Evolutionary conservation across 37 sponge, comb jelly and placozoan species (phyloP).

Genomic region (Oopsacas minuta): DNA sequence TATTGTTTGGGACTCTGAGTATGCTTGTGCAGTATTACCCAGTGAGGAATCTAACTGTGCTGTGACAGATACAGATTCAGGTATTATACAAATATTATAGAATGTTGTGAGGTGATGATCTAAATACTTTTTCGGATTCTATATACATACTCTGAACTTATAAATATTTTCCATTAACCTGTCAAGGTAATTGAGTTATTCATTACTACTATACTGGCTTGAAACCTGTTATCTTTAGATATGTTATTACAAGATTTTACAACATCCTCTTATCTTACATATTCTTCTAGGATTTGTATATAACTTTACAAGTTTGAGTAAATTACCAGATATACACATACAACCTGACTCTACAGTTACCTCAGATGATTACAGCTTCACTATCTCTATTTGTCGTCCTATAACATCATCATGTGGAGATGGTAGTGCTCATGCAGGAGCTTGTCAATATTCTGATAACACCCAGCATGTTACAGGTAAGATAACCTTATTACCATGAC

Average conservation of each 20-base stretch:
- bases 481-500: neutral
- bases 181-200: neutral
- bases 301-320: constrained; percentile 8
- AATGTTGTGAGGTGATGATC: too few relatives aligned
- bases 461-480: neutral
- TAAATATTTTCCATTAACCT: neutral
- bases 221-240: neutral
- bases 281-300: neutral
- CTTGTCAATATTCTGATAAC: neutral
- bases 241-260: neutral
- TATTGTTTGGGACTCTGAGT: neutral
- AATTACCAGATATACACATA: neutral
- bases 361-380: neutral
- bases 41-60: neutral
- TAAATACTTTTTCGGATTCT: neutral
- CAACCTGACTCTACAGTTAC: neutral
- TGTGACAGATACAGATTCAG: neutral
- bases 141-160: neutral
- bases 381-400: neutral
- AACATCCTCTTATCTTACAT: neutral
- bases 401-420: neutral
- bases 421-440: neutral
- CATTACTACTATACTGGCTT: neutral
- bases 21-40: neutral
- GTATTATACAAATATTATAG: neutral